Base-by-base conservation (phyloP, 1,140 invertebrate genomes). In the Ips typographus region DNA sequence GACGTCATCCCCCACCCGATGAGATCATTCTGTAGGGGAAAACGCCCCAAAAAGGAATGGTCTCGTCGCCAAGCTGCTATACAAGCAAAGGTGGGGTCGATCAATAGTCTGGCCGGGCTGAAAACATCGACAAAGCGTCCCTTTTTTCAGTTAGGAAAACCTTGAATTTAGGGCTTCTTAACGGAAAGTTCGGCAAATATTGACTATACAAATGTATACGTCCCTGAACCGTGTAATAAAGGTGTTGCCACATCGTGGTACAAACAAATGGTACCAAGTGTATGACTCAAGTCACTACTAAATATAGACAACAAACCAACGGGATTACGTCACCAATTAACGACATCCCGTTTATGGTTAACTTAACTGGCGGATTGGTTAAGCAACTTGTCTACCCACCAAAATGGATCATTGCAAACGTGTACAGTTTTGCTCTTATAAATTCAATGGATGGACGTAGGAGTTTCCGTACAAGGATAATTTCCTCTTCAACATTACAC, bases 301-400 rank as follows among this genome's bases (percentile, higher is more conserved):
- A 65, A 69, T 72, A 57, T 72, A 72, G 71, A 66, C 61, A 65
- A 59, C 42, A 58, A 68, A 56, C 64, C 53, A 62, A 49, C 43
- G 4, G 47, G n/a, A 59, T 72, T 72, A 63, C 71, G 71, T 69
- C 64, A 72, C 58, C 71, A 47, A 64, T 65, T 65, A 65, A 68
- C 61, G 58, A 60, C 57, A 69, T 57, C 64, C 64, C 64, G 64
- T 57, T 57, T 65, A 65, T 65, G 64, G 64, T 65, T 52, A 56
- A 57, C 5, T 22, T 6, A 57, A 39, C 38, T 52, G 41, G 39
- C 41, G 8, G 39, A 56, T 44, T 37, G 36, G 42, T 4, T 60
- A 43, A 43, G n/a, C 40, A 39, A 22, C 22, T 22, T 58, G 53
- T 40, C 60, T 22, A 61, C 70, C 52, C 41, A 59, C 56, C 60